A percentile compares a stretch with the other conserved stretches of the same genome.
Conservation (phyloP, 2,797 vertebrate species). For the Microcaecilia unicolor region DNA sequence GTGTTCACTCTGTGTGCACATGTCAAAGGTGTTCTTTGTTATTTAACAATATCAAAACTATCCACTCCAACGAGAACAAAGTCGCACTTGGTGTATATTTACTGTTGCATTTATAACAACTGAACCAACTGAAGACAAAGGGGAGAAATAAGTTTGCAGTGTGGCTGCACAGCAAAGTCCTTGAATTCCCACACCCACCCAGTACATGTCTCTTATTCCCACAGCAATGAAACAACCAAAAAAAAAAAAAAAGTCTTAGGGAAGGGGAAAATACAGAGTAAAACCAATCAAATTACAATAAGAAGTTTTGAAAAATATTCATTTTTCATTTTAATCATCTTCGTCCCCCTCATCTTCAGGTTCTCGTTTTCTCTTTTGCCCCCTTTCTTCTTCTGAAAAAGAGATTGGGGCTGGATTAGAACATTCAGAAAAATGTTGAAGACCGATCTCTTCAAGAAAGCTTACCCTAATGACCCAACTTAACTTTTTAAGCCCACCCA, state of each 20-base stretch:
- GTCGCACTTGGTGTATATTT: slow-evolving; percentile 34
- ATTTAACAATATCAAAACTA: slow-evolving; percentile 44
- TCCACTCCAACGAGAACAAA: slow-evolving; percentile 53
- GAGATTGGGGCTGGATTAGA: neutral
- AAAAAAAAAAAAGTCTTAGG: slow-evolving; percentile 37
- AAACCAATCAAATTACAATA: slow-evolving; percentile 88
- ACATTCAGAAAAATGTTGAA: no score
- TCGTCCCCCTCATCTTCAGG: slow-evolving; percentile 92
- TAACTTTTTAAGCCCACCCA: no score
- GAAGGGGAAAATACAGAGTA: slow-evolving; percentile 64
- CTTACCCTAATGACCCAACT: no score
- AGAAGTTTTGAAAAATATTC: slow-evolving; percentile 56
- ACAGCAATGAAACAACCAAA: slow-evolving; percentile 65
- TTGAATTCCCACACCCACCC: slow-evolving; percentile 62
- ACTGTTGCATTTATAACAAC: slow-evolving; percentile 39
- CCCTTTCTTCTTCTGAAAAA: slow-evolving; percentile 69
- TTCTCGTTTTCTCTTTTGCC: slow-evolving; percentile 95
- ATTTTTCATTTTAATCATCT: slow-evolving; percentile 54
- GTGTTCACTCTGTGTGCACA: no score
- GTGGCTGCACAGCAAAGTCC: slow-evolving; percentile 66
- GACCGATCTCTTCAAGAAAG: no score
- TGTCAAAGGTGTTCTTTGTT: no score
- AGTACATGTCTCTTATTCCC: slow-evolving; percentile 61
- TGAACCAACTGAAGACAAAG: slow-evolving; percentile 36
- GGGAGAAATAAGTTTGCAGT: slow-evolving; percentile 50